Evolutionary conservation across 2,797 vertebrate genomes (phyloP), one percentile per base, ranked within the genome.

Genomic region (Sitta carolinensis): DNA sequence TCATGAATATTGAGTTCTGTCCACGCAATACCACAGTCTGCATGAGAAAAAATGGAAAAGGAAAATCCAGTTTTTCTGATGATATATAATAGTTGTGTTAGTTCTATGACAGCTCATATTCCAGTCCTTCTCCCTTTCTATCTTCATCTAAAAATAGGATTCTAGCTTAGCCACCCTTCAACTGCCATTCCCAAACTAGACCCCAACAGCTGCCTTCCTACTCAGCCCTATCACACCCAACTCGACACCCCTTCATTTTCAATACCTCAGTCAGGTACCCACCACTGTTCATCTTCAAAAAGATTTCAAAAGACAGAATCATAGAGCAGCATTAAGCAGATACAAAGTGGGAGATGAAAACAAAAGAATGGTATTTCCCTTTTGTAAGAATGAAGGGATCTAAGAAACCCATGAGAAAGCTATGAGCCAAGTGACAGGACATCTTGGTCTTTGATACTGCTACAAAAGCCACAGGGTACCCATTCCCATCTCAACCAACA

Each of bases 211-310:
- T 68, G 36, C 67, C 48, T 21, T 75, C 55, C 34, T 80, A 16
- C 20, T 84, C 47, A 78, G 34, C 34, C 21, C 38, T 47, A 79
- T 29, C 16, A 23, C 51, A 72, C 2, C 7, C 19, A 70, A 18
- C 9, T 43, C 0, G 0, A n/a, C 18, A 86, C 1, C 10, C 84
- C 55, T 57, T 14, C 3, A 43, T 43, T 72, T 77, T 61, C 43
- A 73, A 13, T 32, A 47, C 7, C 25, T 88, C 63, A 38, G 13
- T 29, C 16, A 63, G 64, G 14, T 22, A 72, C 0, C 1, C 21
- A 48, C 19, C 14, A 67, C 21, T 10, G 3, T 10, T 16, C 5
- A 51, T 3, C 36, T 59, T 43, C 21, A 16, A 76, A 81, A 82
- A 0, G 12, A 36, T 4, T 17, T 0, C 17, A 34, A 59, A 27